Base-by-base conservation (phyloP, 2,113 vertebrate genomes). In the Balaenoptera acutorostrata region DNA sequence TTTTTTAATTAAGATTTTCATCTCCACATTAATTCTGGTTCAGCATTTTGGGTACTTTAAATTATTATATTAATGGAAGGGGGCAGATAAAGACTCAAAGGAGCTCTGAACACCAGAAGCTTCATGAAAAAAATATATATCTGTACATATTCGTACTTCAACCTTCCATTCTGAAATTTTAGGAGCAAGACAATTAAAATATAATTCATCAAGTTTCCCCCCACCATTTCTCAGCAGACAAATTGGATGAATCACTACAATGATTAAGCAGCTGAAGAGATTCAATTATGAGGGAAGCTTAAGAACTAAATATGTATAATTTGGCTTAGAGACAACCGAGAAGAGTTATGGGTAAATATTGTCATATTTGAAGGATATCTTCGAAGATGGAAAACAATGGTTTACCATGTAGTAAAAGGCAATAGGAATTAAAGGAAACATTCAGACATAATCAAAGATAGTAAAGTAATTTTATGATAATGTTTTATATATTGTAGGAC, bases 1-100 rank as follows among this genome's bases (percentile, higher is more conserved):
- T 77, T 17, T 88, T 88, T 95, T 87, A 96, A 95, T 71, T 92
- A 85, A 77, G 7, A 92, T 84, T 95, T 97, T 90, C 8, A 83
- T 23, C 11, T 95, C 7, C 4, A 84, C 7, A 21, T 31, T 83
- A 57, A 96, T 88, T 81, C 4, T 49, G 6, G 3, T 20, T 87
- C 25, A 84, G 29, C 3, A 46, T 95, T 75, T n/a, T 82, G n/a
- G 25, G 14, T 2, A 77, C 20, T 90, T 75, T 52, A 41, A 46
- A 93, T 95, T 81, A 31, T 68, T 46, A 49, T 46, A 77, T 77
- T 96, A 57, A 71, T 49, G 18, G 27, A 6, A 6, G 31, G 6
- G 13, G 25, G 1, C 39, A 87, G 61, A 23, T 81, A 27, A 88
- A 95, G 20, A 55, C 8, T 64, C 69, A 82, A 31, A 96, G 69